phyloP scores from a whole-genome alignment of 2,113 vertebrate genomes.

The Naja naja region DNA sequence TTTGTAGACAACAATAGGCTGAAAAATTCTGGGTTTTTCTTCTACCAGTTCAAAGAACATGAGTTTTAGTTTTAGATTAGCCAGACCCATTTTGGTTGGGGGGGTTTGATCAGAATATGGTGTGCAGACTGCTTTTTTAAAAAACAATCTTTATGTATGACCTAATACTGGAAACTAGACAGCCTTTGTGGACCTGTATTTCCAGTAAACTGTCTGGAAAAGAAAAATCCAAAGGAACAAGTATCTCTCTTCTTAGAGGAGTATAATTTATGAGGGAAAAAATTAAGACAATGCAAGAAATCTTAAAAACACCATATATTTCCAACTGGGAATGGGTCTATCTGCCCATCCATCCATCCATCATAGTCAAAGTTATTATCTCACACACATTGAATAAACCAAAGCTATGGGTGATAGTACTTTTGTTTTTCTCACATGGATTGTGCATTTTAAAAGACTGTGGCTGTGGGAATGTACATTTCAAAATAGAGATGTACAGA shows the following conservation, averaged over 20 bases:
- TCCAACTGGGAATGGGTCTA: background rate
- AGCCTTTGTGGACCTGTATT: background rate
- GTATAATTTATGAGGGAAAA: background rate
- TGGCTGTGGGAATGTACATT: background rate
- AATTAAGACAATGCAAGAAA: background rate
- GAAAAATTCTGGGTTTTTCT: background rate
- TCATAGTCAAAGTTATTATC: background rate
- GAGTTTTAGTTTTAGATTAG: background rate
- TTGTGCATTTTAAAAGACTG: background rate
- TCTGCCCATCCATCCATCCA: background rate
- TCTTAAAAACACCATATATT: background rate
- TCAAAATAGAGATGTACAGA: background rate
- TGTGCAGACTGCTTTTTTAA: background rate
- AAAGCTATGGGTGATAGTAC: background rate
- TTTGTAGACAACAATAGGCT: background rate
- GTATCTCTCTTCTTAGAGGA: background rate
- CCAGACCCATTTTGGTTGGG: background rate
- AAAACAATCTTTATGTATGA: background rate
- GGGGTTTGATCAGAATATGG: background rate
- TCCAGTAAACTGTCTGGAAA: background rate
- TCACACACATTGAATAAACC: background rate
- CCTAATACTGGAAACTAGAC: background rate
- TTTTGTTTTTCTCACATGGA: background rate
- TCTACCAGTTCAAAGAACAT: background rate
- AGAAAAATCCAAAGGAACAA: background rate